Evolutionary conservation across 2,888 invertebrate genomes (phyloP).

Genomic region (Tetanocera ferruginea): DNA sequence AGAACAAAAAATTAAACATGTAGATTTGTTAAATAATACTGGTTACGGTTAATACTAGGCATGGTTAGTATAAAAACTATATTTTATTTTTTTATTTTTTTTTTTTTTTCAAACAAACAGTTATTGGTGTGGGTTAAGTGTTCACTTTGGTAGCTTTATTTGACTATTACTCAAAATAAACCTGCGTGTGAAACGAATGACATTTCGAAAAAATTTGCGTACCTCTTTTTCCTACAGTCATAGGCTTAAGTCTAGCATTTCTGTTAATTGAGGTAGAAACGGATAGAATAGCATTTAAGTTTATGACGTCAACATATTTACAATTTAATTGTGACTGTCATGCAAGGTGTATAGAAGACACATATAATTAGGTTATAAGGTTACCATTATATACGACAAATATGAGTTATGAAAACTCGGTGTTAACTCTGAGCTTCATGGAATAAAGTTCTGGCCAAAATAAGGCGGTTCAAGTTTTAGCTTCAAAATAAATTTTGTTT

Average conservation of each 20-base stretch:
- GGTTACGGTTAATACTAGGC: no score
- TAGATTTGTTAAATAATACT: no score
- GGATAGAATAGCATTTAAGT: not conserved
- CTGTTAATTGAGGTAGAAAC: not conserved
- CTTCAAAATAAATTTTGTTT: no score
- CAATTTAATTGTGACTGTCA: not conserved
- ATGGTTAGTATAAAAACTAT: no score
- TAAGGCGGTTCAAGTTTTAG: no score
- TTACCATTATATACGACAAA: no score
- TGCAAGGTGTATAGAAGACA: not conserved
- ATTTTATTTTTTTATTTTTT: not conserved
- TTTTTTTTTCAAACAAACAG: not conserved
- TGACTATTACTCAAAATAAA: not conserved
- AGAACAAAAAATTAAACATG: no score
- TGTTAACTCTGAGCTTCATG: no score
- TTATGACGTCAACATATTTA: not conserved
- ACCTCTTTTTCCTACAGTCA: not conserved
- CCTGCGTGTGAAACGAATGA: slow-evolving; percentile 3
- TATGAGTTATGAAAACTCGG: no score
- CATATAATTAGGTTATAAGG: no score
- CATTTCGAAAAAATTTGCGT: not conserved
- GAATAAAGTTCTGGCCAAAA: no score
- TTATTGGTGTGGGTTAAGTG: not conserved
- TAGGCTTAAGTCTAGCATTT: not conserved
- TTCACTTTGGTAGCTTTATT: not conserved